Base-by-base conservation (phyloP, 2,888 invertebrate species). In the Aromia moschata region DNA sequence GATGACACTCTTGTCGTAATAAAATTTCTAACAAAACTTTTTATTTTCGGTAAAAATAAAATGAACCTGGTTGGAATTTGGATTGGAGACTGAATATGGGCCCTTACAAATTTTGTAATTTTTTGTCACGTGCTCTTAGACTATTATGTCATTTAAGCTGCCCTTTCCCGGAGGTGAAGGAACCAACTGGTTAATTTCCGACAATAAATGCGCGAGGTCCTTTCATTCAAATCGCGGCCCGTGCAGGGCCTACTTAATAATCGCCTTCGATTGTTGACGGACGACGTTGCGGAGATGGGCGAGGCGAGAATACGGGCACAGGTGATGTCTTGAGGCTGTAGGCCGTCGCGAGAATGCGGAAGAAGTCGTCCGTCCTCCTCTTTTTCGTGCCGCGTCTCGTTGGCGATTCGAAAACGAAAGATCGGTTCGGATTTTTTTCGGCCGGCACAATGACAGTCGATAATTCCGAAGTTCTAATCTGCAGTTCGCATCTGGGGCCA, bases 301-400 rank as follows among this genome's bases (percentile, higher is more conserved):
- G 68, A 69, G 69, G 70, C 70, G 44, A 53, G 57, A 62, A 62
- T 69, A 69, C 63, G 67, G 68, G 68, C 60, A 71, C 73, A 73
- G 73, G 73, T 73, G 72, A 68, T 58, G 45, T 62, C 73, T 66
- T 20, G 53, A 25, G 67, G 73, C 72, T 65, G 55, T 73, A 69
- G 73, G 71, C 63, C 70, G 67, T 20, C 43, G 15, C 41, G 58
- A 56, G 73, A 71, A 72, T 73, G 72, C 73, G 73, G 71, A 72
- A 73, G 64, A 61, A 44, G 15, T 49, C 18, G 37, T 36, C 49
- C 25, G 33, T 56, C 56, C 51, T 55, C 58, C 44, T 63, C 57
- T 55, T 52, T 47, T 52, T 54, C 51, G 17, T 7, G 20, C 37
- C 37, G 2, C 49, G 15, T 14, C 4, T 20, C 25, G 25, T 12